Evolutionary conservation across 64 coral and sea anemone genomes (phyloP).

Genomic region (Montipora efflorescens): DNA sequence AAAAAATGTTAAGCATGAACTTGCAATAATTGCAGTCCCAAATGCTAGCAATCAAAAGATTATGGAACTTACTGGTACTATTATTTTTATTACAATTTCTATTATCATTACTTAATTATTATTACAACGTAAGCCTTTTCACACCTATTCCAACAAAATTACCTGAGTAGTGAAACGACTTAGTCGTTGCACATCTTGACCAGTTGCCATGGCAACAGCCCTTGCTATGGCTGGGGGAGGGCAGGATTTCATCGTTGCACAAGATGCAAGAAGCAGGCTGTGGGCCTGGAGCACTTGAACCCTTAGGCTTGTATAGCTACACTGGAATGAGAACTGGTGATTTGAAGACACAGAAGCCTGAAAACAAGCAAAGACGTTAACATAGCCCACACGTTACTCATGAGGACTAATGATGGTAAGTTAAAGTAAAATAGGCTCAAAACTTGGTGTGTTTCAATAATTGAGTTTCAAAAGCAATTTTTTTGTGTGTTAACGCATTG

Average conservation of each 20-base stretch:
- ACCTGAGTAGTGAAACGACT: slow-evolving; percentile 89
- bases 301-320: slow-evolving; percentile 72
- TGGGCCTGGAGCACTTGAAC: slow-evolving; percentile 85
- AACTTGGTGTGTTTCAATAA: too few relatives aligned
- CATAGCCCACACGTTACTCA: too few relatives aligned
- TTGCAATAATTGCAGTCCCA: too few relatives aligned
- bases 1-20: too few relatives aligned
- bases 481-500: too few relatives aligned
- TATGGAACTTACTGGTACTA: too few relatives aligned
- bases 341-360: slow-evolving; percentile 88
- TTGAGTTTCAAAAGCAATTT: too few relatives aligned
- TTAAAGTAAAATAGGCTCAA: too few relatives aligned
- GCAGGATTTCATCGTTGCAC: slow-evolving; percentile 94
- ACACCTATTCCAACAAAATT: neutral
- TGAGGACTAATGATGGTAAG: too few relatives aligned
- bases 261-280: slow-evolving; percentile 79
- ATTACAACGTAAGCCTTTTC: neutral
- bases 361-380: slow-evolving; percentile 1
- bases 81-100: too few relatives aligned
- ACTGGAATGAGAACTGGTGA: slow-evolving; percentile 81
- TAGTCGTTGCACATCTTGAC: slow-evolving; percentile 85
- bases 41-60: too few relatives aligned
- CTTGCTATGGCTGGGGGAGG: slow-evolving; percentile 96
- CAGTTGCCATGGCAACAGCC: slow-evolving; percentile 96
- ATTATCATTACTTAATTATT: too few relatives aligned